Conservation (phyloP, 2,113 vertebrate genomes). For the Poeciliopsis prolifica region DNA sequence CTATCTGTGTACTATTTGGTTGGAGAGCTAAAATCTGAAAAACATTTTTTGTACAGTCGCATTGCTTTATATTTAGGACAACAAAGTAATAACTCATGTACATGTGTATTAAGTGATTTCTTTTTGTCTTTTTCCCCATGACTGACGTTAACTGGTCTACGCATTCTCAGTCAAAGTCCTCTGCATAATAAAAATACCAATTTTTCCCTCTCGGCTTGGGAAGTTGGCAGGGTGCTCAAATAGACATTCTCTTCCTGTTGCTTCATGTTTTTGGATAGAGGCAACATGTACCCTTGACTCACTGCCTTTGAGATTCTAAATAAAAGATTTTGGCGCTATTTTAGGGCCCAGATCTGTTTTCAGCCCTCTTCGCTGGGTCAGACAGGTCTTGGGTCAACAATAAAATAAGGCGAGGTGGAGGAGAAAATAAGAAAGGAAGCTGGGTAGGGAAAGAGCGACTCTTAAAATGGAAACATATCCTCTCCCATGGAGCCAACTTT, state of each 20-base stretch:
- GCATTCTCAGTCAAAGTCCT: conserved; percentile 35
- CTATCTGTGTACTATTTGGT: conserved; percentile 3
- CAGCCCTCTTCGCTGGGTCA: conserved; percentile 33
- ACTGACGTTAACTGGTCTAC: conserved; percentile 41
- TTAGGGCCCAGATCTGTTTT: conserved; percentile 55
- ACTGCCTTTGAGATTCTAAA: conserved; percentile 65
- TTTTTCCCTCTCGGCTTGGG: conserved; percentile 67
- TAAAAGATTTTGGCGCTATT: conserved; percentile 73
- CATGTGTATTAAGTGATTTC: conserved; percentile 19
- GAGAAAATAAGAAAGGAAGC: conserved; percentile 29
- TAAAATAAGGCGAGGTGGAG: conserved; percentile 25
- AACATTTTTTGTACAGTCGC: conserved; percentile 10
- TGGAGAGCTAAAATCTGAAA: conserved; percentile 25
- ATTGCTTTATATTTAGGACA: conserved; percentile 14
- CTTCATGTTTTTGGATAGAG: conserved; percentile 78
- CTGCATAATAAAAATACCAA: conserved; percentile 57
- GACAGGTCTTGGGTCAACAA: conserved; percentile 36
- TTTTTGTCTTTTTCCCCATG: conserved; percentile 22
- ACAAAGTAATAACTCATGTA: conserved; percentile 13
- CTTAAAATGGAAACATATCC: conserved; percentile 31
- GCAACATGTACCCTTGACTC: conserved; percentile 56
- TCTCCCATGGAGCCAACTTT: conserved; percentile 20
- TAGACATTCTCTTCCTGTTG: conserved; percentile 81
- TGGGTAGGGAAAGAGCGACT: conserved; percentile 5
- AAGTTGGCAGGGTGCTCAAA: conserved; percentile 72